These are phyloP conservation scores for Antrozous pallidus DNA, from an alignment of 2,797 vertebrate genomes.

Conservation along the genomic window DNA sequence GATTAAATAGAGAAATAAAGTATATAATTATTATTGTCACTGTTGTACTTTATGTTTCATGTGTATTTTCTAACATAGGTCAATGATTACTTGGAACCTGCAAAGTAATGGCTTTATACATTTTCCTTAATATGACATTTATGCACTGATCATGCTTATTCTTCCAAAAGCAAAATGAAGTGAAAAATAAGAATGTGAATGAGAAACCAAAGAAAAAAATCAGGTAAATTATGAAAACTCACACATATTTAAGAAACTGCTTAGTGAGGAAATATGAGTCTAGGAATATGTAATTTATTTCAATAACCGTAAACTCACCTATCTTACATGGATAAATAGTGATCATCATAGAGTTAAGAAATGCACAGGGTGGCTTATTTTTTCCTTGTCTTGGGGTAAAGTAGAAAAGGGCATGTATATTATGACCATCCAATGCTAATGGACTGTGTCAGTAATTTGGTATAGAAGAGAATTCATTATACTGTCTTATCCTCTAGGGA, in stretches of 20 bases:
- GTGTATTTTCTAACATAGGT: background rate
- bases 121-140: background rate
- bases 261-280: rapidly evolving
- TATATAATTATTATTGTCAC: background rate
- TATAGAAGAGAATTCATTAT: background rate
- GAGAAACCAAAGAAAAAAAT: background rate
- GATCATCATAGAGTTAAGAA: background rate
- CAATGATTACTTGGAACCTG: background rate
- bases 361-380: background rate
- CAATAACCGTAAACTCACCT: background rate
- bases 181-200: background rate
- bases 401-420: background rate
- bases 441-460: rapidly evolving
- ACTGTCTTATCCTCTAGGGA: background rate
- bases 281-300: background rate
- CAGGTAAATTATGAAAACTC: background rate
- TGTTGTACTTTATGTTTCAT: background rate
- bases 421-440: background rate
- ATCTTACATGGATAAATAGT: background rate
- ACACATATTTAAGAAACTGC: background rate
- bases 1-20: background rate
- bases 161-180: background rate
- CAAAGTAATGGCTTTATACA: background rate
- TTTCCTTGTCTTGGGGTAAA: background rate
- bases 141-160: background rate